Percentiles rank a stretch among this genome's conserved stretches.
phyloP scores from a whole-genome alignment of 2,797 vertebrate species.

The Bucorvus abyssinicus region DNA sequence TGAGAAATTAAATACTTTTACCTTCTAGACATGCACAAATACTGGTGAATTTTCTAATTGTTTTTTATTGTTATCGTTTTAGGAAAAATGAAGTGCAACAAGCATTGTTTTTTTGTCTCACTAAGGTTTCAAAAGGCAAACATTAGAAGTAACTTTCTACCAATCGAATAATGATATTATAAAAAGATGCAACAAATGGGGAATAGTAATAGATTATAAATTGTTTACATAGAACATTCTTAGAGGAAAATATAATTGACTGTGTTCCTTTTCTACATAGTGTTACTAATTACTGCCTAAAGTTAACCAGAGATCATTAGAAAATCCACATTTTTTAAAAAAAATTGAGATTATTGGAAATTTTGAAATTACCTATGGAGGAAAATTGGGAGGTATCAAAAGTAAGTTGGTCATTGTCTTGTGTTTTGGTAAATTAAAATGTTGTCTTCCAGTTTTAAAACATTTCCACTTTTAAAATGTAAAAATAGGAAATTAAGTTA shows the following conservation, averaged over 20 bases:
- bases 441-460: not conserved
- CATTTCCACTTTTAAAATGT: not conserved
- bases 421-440: not conserved
- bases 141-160: not conserved
- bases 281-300: not conserved
- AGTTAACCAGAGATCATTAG: not conserved
- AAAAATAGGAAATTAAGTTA: not conserved
- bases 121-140: not conserved
- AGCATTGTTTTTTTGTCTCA: not conserved
- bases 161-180: not conserved
- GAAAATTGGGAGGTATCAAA: not conserved
- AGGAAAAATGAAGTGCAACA: not conserved
- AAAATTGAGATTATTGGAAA: not conserved
- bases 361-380: not conserved
- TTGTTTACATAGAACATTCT: not conserved
- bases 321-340: not conserved
- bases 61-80: not conserved
- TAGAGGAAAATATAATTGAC: not conserved
- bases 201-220: not conserved
- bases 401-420: not conserved
- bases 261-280: not conserved
- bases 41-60: not conserved
- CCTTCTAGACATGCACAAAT: not conserved
- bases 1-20: slow-evolving; percentile 32
- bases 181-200: not conserved